These are phyloP conservation scores for Brachionus asplanchnoidis DNA, from an alignment of 1,140 invertebrate species.

Conservation along the genomic window DNA sequence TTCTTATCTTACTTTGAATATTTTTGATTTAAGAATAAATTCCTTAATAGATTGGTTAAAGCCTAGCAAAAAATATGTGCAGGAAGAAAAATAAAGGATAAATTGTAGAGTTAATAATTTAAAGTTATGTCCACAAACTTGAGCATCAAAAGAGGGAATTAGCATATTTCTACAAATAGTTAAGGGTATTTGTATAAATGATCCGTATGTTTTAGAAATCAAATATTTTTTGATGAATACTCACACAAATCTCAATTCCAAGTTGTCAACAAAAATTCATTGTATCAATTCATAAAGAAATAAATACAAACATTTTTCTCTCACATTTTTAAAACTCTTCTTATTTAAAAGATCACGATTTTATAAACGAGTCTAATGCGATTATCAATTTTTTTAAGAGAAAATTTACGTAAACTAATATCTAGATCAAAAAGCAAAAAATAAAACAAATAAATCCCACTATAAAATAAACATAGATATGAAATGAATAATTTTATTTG, in stretches of 20 bases:
- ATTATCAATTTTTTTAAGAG: neutral
- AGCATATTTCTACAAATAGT: neutral
- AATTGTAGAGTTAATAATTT: neutral
- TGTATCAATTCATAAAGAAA: neutral
- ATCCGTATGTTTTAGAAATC: neutral
- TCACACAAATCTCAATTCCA: neutral
- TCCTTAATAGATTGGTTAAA: neutral
- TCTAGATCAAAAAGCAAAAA: neutral
- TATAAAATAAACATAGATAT: neutral
- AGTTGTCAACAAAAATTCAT: neutral
- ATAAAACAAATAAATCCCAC: neutral
- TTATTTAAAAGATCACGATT: neutral
- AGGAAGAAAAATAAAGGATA: neutral
- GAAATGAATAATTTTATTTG: neutral
- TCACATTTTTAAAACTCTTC: neutral
- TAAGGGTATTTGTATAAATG: neutral
- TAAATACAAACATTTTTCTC: neutral
- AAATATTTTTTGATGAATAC: neutral
- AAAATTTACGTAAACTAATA: neutral
- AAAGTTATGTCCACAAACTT: neutral
- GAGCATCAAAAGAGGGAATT: neutral
- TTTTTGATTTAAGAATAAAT: no score
- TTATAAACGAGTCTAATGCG: neutral
- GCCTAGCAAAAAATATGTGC: neutral
- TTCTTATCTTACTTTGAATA: no score